Percentiles rank a stretch among this genome's conserved stretches.
Conservation (phyloP, 2,797 vertebrate genomes). For the Scyliorhinus canicula region DNA sequence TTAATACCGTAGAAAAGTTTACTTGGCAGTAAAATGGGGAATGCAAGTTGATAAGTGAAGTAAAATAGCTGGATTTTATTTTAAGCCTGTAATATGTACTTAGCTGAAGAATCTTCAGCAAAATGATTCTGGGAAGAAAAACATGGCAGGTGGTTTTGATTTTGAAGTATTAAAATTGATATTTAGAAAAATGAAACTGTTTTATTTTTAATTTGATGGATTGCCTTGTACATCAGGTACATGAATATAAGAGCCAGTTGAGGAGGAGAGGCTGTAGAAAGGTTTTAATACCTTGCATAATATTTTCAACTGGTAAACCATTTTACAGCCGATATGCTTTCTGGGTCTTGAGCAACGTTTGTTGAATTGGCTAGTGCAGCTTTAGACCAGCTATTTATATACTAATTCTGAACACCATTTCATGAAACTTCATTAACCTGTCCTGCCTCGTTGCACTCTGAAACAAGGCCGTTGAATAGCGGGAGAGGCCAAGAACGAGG, state of each 20-base stretch:
- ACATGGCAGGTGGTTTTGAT: background rate
- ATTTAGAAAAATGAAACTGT: background rate
- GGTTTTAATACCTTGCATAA: background rate
- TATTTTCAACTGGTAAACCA: background rate
- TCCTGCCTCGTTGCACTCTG: no score
- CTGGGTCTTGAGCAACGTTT: background rate
- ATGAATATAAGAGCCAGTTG: background rate
- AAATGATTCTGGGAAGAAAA: background rate
- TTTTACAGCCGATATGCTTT: background rate
- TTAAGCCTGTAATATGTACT: background rate
- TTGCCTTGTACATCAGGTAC: background rate
- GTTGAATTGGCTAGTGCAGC: background rate
- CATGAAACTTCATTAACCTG: background rate
- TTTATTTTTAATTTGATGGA: background rate
- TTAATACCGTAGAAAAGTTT: background rate
- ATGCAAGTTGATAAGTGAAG: background rate
- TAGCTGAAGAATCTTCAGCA: background rate
- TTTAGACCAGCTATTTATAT: background rate
- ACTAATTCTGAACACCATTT: background rate
- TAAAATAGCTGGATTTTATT: background rate
- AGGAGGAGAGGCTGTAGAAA: background rate
- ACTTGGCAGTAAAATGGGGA: background rate
- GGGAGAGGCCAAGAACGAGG: no score
- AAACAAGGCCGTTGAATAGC: no score
- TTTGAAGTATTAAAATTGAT: background rate